Base-by-base conservation (phyloP, 2,113 vertebrate species). In the Pungitius pungitius region DNA sequence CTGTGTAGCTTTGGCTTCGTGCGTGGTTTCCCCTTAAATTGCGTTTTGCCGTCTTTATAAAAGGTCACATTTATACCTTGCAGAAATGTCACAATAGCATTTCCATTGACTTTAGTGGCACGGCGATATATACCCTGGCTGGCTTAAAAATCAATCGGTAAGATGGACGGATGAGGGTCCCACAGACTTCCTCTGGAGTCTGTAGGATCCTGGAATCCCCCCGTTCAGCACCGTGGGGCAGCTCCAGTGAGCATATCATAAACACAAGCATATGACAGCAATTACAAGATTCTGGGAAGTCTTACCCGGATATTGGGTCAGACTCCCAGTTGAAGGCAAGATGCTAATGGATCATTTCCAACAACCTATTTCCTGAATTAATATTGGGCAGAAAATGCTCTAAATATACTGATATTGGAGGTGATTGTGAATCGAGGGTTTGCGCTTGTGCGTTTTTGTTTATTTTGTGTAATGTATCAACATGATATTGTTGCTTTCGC, bases 241-340 rank as follows among this genome's bases (percentile, higher is more conserved):
- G 64, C 70, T 52, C 62, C 61, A 82, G 71, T 87, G 79, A 88
- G 81, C 77, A 65, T 74, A 80, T 68, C 70, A 82, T 85, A 85
- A 90, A 89, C 78, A 72, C 75, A 78, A 82, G 63, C 92, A 85
- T 88, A 79, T 92, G 91, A 92, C 85, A 87, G 85, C 85, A 87
- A 93, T 91, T 90, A 89, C 69, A 69, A 54, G 61, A 82, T 84
- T 22, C 43, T 49, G 43, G 27, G 18, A 65, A 49, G 26, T 13
- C 43, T 71, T 71, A 45, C 9, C 72, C 60, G 47, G 74, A 79
- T 91, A 86, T 91, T 88, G 58, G 86, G 67, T 87, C 84, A 73
- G 79, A 87, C 70, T 35, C 58, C 70, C 20, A 70, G 72, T 83
- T 86, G 68, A 89, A 84, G 89, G 58, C 72, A 54, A 81, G 80